Conservation (phyloP, 53 echinoderm and acorn worm species). For the Actinopyga echinites region DNA sequence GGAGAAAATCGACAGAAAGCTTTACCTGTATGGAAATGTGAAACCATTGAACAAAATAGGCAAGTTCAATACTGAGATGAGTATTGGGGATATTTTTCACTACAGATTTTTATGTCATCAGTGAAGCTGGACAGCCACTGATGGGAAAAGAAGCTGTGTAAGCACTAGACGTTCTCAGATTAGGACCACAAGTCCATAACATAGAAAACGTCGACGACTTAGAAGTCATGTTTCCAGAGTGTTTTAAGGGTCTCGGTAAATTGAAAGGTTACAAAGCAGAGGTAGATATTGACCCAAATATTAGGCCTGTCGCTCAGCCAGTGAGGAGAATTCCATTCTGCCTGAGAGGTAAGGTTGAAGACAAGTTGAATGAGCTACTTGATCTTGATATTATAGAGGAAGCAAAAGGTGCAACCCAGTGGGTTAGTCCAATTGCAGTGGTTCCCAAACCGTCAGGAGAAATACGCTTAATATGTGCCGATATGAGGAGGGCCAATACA, state of each 20-base stretch:
- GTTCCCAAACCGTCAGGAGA: slow-evolving; percentile 55
- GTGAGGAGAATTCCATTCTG: slow-evolving; percentile 44
- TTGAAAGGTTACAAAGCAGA: slow-evolving; percentile 33
- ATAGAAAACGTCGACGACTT: not conserved
- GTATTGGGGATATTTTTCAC: not conserved
- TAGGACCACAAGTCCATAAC: not conserved
- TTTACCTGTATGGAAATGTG: slow-evolving; percentile 50
- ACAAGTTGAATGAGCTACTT: slow-evolving; percentile 21
- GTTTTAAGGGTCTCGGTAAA: slow-evolving; percentile 45
- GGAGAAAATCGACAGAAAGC: slow-evolving; percentile 27
- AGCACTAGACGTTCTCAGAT: slow-evolving; percentile 9
- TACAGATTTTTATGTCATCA: not conserved
- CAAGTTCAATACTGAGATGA: slow-evolving; percentile 49
- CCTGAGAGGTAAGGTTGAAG: slow-evolving; percentile 19
- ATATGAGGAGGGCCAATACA: slow-evolving; percentile 68
- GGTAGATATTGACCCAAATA: slow-evolving; percentile 33
- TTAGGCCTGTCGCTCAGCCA: slow-evolving; percentile 41
- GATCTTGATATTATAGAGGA: slow-evolving; percentile 23
- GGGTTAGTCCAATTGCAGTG: slow-evolving; percentile 25
- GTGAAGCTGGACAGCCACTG: too few species aligned
- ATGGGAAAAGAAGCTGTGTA: slow-evolving; percentile 28
- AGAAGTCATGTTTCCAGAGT: not conserved
- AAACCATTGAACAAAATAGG: slow-evolving; percentile 51
- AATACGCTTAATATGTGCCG: slow-evolving; percentile 57
- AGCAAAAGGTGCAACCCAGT: slow-evolving; percentile 11